phyloP scores from a whole-genome alignment of 2,113 vertebrate species.

The Acrocephalus kingi region DNA sequence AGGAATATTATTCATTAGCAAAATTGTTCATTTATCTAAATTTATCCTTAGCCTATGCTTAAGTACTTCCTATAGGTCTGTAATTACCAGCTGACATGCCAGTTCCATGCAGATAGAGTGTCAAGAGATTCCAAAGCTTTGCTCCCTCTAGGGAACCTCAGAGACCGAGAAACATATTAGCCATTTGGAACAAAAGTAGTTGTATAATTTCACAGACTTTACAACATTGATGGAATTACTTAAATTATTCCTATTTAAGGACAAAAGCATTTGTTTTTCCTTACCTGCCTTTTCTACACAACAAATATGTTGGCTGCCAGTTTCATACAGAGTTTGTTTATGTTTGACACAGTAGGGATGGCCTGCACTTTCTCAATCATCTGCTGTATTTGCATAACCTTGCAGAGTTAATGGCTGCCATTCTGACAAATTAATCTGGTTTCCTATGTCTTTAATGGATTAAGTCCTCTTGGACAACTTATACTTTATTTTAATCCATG shows the following conservation, averaged over 20 bases:
- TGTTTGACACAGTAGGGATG: slow-evolving; percentile 71
- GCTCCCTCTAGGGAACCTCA: not conserved
- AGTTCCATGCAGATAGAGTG: not conserved
- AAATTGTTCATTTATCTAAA: slow-evolving; percentile 17
- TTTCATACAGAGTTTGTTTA: slow-evolving; percentile 62
- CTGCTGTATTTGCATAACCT: slow-evolving; percentile 77
- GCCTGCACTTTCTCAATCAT: slow-evolving; percentile 74
- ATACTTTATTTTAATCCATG: slow-evolving; percentile 56
- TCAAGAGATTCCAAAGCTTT: not conserved
- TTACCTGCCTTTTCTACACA: slow-evolving; percentile 58
- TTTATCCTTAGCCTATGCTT: slow-evolving; percentile 1
- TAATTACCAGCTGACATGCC: slow-evolving; percentile 16
- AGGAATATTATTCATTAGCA: not conserved
- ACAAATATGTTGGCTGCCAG: slow-evolving; percentile 71
- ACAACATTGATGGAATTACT: not conserved
- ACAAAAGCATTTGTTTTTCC: slow-evolving; percentile 47
- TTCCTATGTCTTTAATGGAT: slow-evolving; percentile 75
- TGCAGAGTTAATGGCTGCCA: slow-evolving; percentile 71
- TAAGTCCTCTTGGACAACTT: slow-evolving; percentile 63
- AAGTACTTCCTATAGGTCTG: slow-evolving; percentile 14
- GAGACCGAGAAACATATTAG: not conserved
- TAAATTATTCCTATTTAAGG: not conserved
- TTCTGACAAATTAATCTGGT: slow-evolving; percentile 74
- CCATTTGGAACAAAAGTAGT: not conserved
- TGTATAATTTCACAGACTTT: not conserved